phyloP scores from a whole-genome alignment of 2,888 invertebrate genomes.

The Drosophila antonietae region DNA sequence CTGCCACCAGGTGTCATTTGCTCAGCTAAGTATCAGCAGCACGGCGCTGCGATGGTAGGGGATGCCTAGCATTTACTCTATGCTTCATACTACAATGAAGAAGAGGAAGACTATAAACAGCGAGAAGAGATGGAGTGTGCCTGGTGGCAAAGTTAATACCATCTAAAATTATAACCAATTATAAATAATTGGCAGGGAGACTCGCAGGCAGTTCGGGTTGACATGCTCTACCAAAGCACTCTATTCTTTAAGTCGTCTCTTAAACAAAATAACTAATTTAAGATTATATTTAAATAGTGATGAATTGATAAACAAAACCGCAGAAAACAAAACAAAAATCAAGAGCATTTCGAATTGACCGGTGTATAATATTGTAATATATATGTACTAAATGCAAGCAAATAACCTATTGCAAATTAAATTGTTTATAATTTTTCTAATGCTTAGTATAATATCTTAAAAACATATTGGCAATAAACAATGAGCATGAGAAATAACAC shows the following conservation, averaged over 20 bases:
- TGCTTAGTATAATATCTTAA: slow-evolving; percentile 43
- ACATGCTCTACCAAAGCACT: slow-evolving; percentile 72
- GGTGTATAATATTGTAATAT: slow-evolving; percentile 69
- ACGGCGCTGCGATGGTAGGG: slow-evolving; percentile 69
- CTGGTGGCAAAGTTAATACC: slow-evolving; percentile 71
- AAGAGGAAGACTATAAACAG: slow-evolving; percentile 53
- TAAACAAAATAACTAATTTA: slow-evolving; percentile 38
- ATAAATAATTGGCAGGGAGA: slow-evolving; percentile 53
- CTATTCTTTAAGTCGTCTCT: slow-evolving; percentile 62
- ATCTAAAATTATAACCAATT: slow-evolving; percentile 42
- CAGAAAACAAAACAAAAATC: slow-evolving; percentile 11
- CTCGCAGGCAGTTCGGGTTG: slow-evolving; percentile 47
- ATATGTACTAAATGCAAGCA: slow-evolving; percentile 49
- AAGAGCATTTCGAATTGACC: slow-evolving; percentile 56
- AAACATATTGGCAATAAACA: slow-evolving; percentile 58
- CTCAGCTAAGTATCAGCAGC: slow-evolving; percentile 72
- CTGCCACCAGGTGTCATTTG: slow-evolving; percentile 64
- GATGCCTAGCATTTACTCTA: slow-evolving; percentile 78
- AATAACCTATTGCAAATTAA: slow-evolving; percentile 30
- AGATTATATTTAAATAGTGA: slow-evolving; percentile 43
- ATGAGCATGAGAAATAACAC: slow-evolving; percentile 38
- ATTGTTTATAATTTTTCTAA: slow-evolving; percentile 44
- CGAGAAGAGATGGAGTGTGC: slow-evolving; percentile 61
- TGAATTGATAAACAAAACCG: slow-evolving; percentile 41
- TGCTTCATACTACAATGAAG: slow-evolving; percentile 60